Percentiles rank a stretch among this genome's conserved stretches.
Evolutionary conservation across 2,113 vertebrate species (phyloP).

Genomic region (Parus major): DNA sequence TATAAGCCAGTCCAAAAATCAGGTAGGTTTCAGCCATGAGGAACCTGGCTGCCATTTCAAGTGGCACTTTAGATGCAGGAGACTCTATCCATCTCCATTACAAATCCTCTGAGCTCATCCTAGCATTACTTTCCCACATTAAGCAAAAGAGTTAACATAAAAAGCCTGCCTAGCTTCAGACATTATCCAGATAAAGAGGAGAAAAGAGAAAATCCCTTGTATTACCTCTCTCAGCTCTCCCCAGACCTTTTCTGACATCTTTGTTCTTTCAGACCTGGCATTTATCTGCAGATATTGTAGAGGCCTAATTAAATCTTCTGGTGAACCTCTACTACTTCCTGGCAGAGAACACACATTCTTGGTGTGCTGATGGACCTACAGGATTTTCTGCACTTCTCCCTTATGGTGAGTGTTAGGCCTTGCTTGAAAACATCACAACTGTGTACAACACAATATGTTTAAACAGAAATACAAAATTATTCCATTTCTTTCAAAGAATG

Average conservation of each 20-base stretch:
- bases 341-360: slow-evolving; percentile 23
- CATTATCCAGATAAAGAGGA: slow-evolving; percentile 40
- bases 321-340: slow-evolving; percentile 36
- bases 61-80: background rate
- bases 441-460: slow-evolving; percentile 23
- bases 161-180: slow-evolving; percentile 39
- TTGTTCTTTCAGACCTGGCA: slow-evolving; percentile 8
- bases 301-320: slow-evolving; percentile 52
- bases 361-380: slow-evolving; percentile 33
- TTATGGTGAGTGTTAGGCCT: slow-evolving; percentile 41
- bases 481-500: background rate
- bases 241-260: slow-evolving; percentile 1
- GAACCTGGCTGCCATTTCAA: slow-evolving; percentile 1
- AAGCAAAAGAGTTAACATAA: slow-evolving; percentile 59
- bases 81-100: slow-evolving; percentile 53
- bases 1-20: background rate
- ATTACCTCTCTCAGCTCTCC: slow-evolving; percentile 3
- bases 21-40: background rate
- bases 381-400: slow-evolving; percentile 14
- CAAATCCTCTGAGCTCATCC: slow-evolving; percentile 55
- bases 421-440: slow-evolving; percentile 41
- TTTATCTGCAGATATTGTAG: slow-evolving; percentile 30
- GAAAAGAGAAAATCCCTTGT: slow-evolving; percentile 45
- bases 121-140: slow-evolving; percentile 50
- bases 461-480: background rate